Evolutionary conservation across 2,113 vertebrate genomes (phyloP).

Genomic region (Syngnathus scovelli): DNA sequence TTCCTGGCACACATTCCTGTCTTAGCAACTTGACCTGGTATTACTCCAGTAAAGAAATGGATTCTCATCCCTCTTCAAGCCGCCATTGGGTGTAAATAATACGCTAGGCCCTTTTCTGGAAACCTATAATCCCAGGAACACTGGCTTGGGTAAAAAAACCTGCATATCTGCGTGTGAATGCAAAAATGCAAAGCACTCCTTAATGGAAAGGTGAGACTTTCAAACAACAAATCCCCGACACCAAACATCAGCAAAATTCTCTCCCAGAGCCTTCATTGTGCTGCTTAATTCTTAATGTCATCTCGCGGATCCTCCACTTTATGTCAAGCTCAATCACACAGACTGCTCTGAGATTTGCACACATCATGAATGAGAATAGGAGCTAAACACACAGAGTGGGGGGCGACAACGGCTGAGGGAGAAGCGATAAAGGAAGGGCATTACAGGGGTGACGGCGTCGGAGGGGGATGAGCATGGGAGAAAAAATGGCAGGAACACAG

Average conservation of each 20-base stretch:
- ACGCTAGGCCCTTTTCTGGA: conserved; percentile 45
- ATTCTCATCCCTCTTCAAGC: conserved; percentile 44
- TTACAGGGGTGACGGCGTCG: conserved; percentile 45
- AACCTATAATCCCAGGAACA: conserved; percentile 58
- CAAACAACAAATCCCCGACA: conserved; percentile 58
- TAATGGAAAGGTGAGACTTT: conserved; percentile 54
- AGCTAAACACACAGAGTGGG: conserved; percentile 26
- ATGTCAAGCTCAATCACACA: conserved; percentile 47
- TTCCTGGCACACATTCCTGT: conserved; percentile 44
- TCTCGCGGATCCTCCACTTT: conserved; percentile 41
- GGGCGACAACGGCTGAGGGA: conserved; percentile 46
- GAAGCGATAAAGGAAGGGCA: conserved; percentile 47
- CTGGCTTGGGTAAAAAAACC: conserved; percentile 48
- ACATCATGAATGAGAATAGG: conserved; percentile 61
- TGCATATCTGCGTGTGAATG: conserved; percentile 45
- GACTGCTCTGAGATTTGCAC: conserved; percentile 45
- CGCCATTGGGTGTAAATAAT: conserved; percentile 57
- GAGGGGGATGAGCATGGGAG: conserved; percentile 15
- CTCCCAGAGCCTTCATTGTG: conserved; percentile 9
- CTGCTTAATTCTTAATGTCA: conserved; percentile 31
- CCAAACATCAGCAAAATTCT: conserved; percentile 66
- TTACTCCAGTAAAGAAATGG: conserved; percentile 51
- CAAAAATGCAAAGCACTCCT: conserved; percentile 70
- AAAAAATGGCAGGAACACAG: conserved; percentile 50
- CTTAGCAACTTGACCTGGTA: conserved; percentile 60